Evolutionary conservation across 2,113 vertebrate species (phyloP).

Genomic region (Tor tambroides): DNA sequence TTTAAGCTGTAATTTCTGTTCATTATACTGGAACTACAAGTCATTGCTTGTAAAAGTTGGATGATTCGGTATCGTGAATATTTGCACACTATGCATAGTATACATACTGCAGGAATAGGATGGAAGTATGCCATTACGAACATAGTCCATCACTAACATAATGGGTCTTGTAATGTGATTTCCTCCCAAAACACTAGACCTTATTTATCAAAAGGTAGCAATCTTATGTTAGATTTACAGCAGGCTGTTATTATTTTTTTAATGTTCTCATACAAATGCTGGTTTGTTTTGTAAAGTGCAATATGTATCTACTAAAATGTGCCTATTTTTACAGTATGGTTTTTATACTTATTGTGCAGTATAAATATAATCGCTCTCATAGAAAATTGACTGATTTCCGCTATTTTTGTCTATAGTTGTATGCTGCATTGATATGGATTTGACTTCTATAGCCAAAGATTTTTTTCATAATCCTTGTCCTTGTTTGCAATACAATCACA

Average conservation of each 20-base stretch:
- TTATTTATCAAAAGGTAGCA: neutral
- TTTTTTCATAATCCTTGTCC: neutral
- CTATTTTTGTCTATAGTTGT: neutral
- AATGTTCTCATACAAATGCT: neutral
- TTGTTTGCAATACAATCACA: neutral
- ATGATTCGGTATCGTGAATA: neutral
- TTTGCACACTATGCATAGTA: neutral
- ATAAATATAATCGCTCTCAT: slow-evolving; percentile 28
- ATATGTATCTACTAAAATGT: slow-evolving; percentile 70
- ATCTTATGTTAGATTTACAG: neutral
- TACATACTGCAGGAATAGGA: neutral
- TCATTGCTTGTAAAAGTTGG: neutral
- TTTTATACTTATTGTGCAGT: slow-evolving; percentile 34
- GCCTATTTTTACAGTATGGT: slow-evolving; percentile 64
- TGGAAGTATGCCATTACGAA: neutral
- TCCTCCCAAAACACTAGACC: neutral
- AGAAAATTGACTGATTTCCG: neutral
- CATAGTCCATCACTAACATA: neutral
- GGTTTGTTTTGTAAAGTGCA: slow-evolving; percentile 60
- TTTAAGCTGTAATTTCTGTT: neutral
- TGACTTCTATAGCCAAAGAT: neutral
- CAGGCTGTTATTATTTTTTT: slow-evolving; percentile 19
- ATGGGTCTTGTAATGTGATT: neutral
- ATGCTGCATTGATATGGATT: neutral
- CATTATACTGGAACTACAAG: neutral